Conservation (phyloP, 1,140 invertebrate species). For the Bacillus rossius region DNA sequence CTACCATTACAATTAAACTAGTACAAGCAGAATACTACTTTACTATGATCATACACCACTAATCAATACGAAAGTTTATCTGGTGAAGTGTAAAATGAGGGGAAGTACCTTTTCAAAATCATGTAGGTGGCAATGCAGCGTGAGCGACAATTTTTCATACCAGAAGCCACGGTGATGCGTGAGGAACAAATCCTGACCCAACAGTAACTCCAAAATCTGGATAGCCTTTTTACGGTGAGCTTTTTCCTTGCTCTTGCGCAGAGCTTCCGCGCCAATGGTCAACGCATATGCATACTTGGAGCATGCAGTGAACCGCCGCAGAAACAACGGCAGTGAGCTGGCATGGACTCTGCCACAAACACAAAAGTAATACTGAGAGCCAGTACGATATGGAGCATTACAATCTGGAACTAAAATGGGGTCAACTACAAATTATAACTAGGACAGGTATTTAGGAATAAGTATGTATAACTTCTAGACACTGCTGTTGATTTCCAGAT, state of each 20-base stretch:
- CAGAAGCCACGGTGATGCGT: slow-evolving; percentile 7
- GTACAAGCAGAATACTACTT: too few species aligned
- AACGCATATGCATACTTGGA: background rate
- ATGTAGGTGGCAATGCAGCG: slow-evolving; percentile 1
- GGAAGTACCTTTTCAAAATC: background rate
- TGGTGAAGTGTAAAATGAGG: background rate
- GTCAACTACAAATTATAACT: too few species aligned
- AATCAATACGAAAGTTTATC: too few species aligned
- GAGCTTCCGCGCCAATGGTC: background rate
- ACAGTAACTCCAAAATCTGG: background rate
- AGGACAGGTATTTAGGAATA: too few species aligned
- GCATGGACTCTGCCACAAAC: slow-evolving; percentile 3
- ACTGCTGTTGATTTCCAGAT: too few species aligned
- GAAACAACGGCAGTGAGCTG: background rate
- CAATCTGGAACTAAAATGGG: too few species aligned
- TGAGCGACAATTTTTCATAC: slow-evolving; percentile 10
- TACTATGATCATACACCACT: too few species aligned
- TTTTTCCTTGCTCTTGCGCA: background rate
- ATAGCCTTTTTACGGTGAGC: background rate
- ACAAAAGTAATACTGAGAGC: too few species aligned
- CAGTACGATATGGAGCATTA: too few species aligned
- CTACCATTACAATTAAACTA: too few species aligned
- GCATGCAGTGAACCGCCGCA: background rate
- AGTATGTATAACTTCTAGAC: too few species aligned
- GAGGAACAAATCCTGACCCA: slow-evolving; percentile 1